Conservation (phyloP, 2,888 invertebrate genomes). For the Liodrosophila aerea region DNA sequence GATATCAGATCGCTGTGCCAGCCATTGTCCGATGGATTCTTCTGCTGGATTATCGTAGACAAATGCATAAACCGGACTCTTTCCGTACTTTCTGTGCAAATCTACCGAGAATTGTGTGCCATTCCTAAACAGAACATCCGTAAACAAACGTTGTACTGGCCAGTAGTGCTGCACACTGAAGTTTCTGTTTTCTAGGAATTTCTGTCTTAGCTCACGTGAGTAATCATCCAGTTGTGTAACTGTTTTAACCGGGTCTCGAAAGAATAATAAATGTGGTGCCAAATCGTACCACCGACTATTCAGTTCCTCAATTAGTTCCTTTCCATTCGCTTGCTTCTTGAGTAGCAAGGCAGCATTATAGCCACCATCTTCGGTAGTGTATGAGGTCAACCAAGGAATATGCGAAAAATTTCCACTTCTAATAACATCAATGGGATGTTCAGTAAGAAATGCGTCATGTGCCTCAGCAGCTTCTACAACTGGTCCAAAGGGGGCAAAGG, state of each 20-base stretch:
- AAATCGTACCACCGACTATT: slow-evolving; percentile 15
- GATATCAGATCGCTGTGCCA: slow-evolving; percentile 81
- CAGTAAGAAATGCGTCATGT: slow-evolving; percentile 86
- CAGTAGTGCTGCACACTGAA: slow-evolving; percentile 83
- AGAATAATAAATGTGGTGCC: slow-evolving; percentile 17
- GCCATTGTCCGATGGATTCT: slow-evolving; percentile 7
- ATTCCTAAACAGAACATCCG: slow-evolving; percentile 86
- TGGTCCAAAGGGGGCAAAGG: slow-evolving; percentile 89
- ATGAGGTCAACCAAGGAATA: slow-evolving; percentile 88
- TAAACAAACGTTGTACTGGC: slow-evolving; percentile 83
- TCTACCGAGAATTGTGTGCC: slow-evolving; percentile 85
- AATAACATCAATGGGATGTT: slow-evolving; percentile 86
- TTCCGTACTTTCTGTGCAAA: slow-evolving; percentile 7
- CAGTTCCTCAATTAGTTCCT: slow-evolving; percentile 10
- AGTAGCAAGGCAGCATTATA: slow-evolving; percentile 19
- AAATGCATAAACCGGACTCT: slow-evolving; percentile 82
- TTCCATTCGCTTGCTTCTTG: slow-evolving; percentile 1
- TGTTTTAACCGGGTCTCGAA: background rate
- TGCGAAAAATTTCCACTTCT: slow-evolving; percentile 85
- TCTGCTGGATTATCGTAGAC: slow-evolving; percentile 82
- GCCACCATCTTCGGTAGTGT: slow-evolving; percentile 62
- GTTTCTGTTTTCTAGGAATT: slow-evolving; percentile 6
- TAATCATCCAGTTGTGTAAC: slow-evolving; percentile 7
- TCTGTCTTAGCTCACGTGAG: slow-evolving; percentile 7
- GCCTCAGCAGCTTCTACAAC: slow-evolving; percentile 85